Evolutionary conservation across 23 tunicate species (phyloP), one percentile per base, ranked within the genome.

Genomic region (Diplosoma virens): DNA sequence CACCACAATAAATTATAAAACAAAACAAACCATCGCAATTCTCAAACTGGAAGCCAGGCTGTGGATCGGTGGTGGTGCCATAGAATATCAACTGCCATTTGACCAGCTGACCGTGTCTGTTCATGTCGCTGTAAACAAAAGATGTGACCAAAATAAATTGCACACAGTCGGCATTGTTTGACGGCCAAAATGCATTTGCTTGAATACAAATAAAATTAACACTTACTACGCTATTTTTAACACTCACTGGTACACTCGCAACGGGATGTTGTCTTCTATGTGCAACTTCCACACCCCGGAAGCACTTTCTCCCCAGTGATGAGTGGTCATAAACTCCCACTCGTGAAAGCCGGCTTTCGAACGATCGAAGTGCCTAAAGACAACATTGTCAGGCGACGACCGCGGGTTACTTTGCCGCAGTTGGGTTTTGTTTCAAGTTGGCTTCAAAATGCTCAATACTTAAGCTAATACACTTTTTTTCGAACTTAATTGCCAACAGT

Each of bases 281-380:
- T 76, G 58, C 59, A 95, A 83, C 0, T 25, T 23, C 99, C 99
- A 95, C 54, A 88, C 79, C 2, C 99, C 99, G 78, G 68, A 66
- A 26, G 99, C 96, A 65, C 84, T 90, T 88, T 95, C 99, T 46
- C 99, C 99, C 99, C 99, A 95, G 63, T 83, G 87, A 69, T 95
- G 99, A 2, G 95, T 90, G 26, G 96, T 95, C 99, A 95, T 95
- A 60, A 95, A 95, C 21, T 85, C 91, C 99, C 99, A 95, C 11
- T 80, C 78, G 28, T 20, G 20, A 75, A 95, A 95, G 3, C 99
- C 99, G 7, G 6, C 76, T 32, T 52, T 73, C 0, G 97, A 90
- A 17, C 81, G 82, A 53, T 90, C 97, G 30, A 54, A 75, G 41
- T 58, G 67, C 65, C 97, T 90, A 73, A 0, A 67, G 84, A 58